Conservation (phyloP, 2,888 invertebrate species). For the Cheilosia impressa region DNA sequence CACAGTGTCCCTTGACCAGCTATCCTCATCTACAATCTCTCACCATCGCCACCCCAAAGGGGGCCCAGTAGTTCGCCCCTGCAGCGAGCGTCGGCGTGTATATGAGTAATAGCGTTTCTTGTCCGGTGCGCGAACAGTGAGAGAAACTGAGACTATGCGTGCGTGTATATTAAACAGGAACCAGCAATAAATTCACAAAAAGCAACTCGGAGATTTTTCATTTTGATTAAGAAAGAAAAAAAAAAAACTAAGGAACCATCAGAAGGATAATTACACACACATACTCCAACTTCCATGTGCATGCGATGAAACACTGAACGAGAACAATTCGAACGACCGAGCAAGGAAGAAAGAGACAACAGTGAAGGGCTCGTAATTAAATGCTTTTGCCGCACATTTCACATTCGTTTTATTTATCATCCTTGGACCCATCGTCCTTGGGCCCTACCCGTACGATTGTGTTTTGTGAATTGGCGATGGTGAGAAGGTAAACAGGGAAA, state of each 20-base stretch:
- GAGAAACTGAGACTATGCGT: conserved; percentile 39
- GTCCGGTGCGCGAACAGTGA: conserved; percentile 47
- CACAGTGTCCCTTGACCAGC: conserved; percentile 13
- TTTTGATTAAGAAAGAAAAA: conserved; percentile 60
- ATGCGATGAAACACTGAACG: conserved; percentile 25
- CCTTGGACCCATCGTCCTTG: conserved; percentile 37
- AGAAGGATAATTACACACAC: conserved; percentile 67
- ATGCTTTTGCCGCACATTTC: conserved; percentile 60
- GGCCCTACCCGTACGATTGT: conserved; percentile 12
- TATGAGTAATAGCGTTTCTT: conserved; percentile 45
- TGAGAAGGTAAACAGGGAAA: conserved; percentile 45
- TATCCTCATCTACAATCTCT: conserved; percentile 14
- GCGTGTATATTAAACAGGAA: conserved; percentile 50
- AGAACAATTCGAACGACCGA: conserved; percentile 27
- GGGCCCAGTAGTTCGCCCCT: neutral
- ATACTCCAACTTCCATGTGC: conserved; percentile 65
- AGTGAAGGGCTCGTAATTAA: conserved; percentile 61
- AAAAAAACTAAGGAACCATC: conserved; percentile 17
- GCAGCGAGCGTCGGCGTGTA: conserved; percentile 2
- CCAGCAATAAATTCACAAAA: conserved; percentile 46
- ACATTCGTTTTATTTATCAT: conserved; percentile 53
- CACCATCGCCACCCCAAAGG: neutral
- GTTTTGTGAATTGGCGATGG: conserved; percentile 49
- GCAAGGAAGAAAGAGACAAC: conserved; percentile 15
- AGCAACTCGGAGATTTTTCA: conserved; percentile 46